Evolutionary conservation across 2,888 invertebrate genomes (phyloP).

Genomic region (Beris chalybata): DNA sequence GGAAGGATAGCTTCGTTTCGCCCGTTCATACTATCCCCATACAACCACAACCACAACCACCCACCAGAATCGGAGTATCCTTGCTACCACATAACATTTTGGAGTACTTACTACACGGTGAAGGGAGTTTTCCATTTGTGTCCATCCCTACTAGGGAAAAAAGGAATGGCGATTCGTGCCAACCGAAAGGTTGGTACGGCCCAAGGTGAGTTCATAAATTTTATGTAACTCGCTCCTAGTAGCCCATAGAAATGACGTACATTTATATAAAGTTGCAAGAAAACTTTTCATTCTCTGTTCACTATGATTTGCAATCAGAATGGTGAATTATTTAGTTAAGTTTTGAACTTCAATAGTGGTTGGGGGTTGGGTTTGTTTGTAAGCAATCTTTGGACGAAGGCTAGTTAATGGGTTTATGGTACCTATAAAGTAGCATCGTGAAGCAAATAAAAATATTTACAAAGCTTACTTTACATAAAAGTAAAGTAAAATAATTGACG

Average conservation of each 20-base stretch:
- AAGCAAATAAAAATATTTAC: not conserved
- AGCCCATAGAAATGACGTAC: not conserved
- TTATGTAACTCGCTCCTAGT: slow-evolving; percentile 24
- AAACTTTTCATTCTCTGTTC: no score
- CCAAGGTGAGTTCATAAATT: slow-evolving; percentile 40
- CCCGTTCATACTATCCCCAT: no score
- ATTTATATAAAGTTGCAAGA: no score
- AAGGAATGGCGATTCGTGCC: slow-evolving; percentile 41
- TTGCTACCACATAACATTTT: not conserved
- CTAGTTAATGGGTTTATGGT: slow-evolving; percentile 3
- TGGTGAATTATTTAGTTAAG: no score
- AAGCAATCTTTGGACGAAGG: slow-evolving; percentile 15
- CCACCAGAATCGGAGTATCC: not conserved
- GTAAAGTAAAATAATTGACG: slow-evolving; percentile 9
- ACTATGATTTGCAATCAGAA: no score
- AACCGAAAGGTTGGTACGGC: slow-evolving; percentile 37
- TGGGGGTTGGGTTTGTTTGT: no score
- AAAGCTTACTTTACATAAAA: not conserved
- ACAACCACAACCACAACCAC: not conserved
- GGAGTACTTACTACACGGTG: not conserved
- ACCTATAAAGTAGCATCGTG: not conserved
- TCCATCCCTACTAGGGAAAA: slow-evolving; percentile 38
- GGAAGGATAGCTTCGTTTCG: slow-evolving; percentile 8
- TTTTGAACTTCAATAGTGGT: no score
- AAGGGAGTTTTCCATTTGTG: slow-evolving; percentile 40